Evolutionary conservation across 2,888 invertebrate genomes (phyloP).

Genomic region (Eupithecia tripunctaria): DNA sequence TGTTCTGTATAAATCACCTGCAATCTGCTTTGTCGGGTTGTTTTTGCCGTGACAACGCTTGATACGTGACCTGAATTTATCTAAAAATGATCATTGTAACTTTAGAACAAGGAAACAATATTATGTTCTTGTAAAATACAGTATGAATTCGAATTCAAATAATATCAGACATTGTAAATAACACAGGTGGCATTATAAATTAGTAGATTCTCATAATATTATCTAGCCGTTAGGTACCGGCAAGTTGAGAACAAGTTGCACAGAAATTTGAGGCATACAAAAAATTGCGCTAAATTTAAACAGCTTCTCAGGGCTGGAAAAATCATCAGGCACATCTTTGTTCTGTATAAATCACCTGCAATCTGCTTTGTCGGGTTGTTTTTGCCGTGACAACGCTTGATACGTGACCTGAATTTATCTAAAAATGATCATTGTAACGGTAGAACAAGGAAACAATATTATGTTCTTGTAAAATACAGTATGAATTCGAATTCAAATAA

Average conservation of each 20-base stretch:
- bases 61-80: conserved; percentile 71
- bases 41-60: conserved; percentile 72
- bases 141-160: too few relatives aligned
- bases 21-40: conserved; percentile 70
- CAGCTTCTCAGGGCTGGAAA: neutral
- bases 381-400: conserved; percentile 72
- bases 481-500: too few relatives aligned
- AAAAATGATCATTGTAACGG: conserved; percentile 31
- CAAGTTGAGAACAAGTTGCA: neutral
- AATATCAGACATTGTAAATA: too few relatives aligned
- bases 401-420: conserved; percentile 68
- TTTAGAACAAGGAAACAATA: neutral
- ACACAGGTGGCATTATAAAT: too few relatives aligned
- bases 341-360: conserved; percentile 48
- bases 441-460: neutral
- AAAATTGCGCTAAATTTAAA: neutral
- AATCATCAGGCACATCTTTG: neutral
- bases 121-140: too few relatives aligned
- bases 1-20: conserved; percentile 38
- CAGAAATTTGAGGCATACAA: neutral
- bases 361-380: conserved; percentile 69
- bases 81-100: conserved; percentile 30
- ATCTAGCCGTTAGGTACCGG: too few relatives aligned
- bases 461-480: too few relatives aligned
- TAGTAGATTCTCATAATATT: too few relatives aligned